phyloP scores from a whole-genome alignment of 2,113 vertebrate species.

The Sebastes fasciatus region DNA sequence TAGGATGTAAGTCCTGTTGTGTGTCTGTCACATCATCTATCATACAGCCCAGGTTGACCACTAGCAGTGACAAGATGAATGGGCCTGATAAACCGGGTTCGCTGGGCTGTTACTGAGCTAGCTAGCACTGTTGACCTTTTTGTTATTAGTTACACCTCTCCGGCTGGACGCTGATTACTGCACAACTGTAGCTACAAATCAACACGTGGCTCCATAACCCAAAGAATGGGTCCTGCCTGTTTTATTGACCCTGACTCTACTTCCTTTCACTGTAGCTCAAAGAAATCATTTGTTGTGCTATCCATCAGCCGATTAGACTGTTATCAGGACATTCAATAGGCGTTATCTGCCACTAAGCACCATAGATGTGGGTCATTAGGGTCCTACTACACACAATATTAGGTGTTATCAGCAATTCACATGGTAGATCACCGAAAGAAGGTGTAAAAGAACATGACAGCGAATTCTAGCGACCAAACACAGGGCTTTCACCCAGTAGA shows the following conservation, averaged over 20 bases:
- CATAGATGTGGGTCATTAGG: no score
- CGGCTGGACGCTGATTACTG: slow-evolving; percentile 27
- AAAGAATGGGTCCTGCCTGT: background rate
- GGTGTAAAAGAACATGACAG: no score
- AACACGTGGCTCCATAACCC: background rate
- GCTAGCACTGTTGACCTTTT: slow-evolving; percentile 36
- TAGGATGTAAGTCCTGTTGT: slow-evolving; percentile 64
- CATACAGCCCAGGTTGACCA: slow-evolving; percentile 63
- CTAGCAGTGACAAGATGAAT: slow-evolving; percentile 63
- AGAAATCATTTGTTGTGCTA: background rate
- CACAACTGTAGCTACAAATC: background rate
- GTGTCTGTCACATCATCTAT: slow-evolving; percentile 72
- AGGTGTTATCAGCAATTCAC: no score
- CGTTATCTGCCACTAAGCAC: no score
- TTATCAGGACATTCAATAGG: no score
- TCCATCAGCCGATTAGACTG: no score
- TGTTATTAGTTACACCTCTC: slow-evolving; percentile 23
- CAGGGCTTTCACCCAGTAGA: no score
- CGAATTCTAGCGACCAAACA: no score
- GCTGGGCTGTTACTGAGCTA: slow-evolving; percentile 32
- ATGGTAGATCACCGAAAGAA: no score
- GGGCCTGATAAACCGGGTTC: slow-evolving; percentile 29
- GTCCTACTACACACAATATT: no score
- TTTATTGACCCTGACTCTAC: background rate
- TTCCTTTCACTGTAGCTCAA: background rate